Conservation (phyloP, 2,113 vertebrate genomes). For the Hydrolagus affinis region DNA sequence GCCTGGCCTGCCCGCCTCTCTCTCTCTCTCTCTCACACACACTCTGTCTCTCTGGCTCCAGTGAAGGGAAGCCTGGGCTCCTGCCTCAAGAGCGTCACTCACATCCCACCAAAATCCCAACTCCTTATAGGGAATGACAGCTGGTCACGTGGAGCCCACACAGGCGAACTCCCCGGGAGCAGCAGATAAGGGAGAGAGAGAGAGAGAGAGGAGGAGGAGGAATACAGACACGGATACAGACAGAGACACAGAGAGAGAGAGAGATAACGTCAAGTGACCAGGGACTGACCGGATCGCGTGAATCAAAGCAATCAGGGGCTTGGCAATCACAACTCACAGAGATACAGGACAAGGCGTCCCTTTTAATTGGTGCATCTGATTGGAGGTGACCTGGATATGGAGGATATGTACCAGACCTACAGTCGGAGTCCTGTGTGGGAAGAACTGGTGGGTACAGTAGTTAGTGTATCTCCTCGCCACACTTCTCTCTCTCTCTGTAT, state of each 20-base stretch:
- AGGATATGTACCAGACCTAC: conserved; percentile 15
- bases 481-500: background rate
- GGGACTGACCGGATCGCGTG: background rate
- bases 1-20: background rate
- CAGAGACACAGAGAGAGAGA: background rate
- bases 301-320: too few relatives aligned
- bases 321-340: too few relatives aligned
- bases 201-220: background rate
- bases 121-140: conserved; percentile 20
- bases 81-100: background rate
- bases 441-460: conserved; percentile 1
- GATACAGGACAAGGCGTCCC: too few relatives aligned
- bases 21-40: background rate
- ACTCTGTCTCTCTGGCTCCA: background rate
- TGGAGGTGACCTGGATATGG: background rate
- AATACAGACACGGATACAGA: too few relatives aligned
- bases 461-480: background rate
- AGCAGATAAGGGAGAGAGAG: background rate
- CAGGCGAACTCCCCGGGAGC: background rate
- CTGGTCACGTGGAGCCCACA: conserved; percentile 15
- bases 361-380: too few relatives aligned
- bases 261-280: background rate
- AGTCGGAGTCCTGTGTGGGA: conserved; percentile 26
- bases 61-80: background rate
- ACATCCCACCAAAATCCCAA: background rate